Conservation (phyloP, 53 echinoderm and acorn worm species). For the Astropecten irregularis region DNA sequence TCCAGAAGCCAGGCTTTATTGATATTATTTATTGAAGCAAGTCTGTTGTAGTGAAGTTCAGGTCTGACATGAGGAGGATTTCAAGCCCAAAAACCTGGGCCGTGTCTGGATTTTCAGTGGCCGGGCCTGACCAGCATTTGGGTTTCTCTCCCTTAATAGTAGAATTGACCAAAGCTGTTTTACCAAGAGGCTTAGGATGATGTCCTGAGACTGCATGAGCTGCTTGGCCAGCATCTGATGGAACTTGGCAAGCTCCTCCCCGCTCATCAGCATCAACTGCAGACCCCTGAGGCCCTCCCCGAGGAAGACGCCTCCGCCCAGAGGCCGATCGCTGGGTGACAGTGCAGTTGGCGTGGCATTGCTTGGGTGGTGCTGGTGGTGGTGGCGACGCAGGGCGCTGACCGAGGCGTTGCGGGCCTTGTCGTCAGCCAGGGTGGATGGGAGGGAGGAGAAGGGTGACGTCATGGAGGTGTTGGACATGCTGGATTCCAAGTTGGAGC, state of each 20-base stretch:
- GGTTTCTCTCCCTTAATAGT: no score
- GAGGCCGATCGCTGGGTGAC: constrained; percentile 14
- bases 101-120: no score
- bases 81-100: no score
- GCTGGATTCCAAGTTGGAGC: constrained; percentile 94
- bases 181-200: constrained; percentile 81
- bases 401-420: constrained; percentile 43
- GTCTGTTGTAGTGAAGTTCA: no score
- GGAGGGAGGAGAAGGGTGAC: constrained; percentile 84
- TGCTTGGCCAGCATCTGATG: constrained; percentile 75
- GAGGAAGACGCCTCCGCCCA: background rate
- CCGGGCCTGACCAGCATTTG: no score
- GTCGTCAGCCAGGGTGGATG: constrained; percentile 17
- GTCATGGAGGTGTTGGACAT: constrained; percentile 83
- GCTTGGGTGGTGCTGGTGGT: constrained; percentile 4
- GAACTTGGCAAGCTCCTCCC: constrained; percentile 76
- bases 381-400: constrained; percentile 50
- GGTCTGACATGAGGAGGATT: no score
- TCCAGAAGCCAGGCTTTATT: no score
- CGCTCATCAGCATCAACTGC: constrained; percentile 12
- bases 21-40: no score
- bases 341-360: constrained; percentile 8
- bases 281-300: constrained; percentile 9
- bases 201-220: constrained; percentile 74
- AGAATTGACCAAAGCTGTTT: no score